Evolutionary conservation across 2,888 invertebrate genomes (phyloP).

Genomic region (Dynastes hyllus): DNA sequence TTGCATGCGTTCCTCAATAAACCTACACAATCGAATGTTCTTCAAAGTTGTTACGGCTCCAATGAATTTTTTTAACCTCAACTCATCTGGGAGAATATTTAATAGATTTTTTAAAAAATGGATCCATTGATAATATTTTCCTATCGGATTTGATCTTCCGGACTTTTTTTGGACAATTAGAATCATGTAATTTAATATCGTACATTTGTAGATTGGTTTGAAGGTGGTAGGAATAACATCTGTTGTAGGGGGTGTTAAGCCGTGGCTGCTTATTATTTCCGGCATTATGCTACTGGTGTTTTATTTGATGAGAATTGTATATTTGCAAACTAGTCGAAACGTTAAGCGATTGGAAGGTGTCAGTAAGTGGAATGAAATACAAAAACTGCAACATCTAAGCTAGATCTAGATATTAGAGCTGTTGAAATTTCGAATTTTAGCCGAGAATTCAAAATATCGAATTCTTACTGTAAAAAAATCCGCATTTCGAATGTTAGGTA

Average conservation of each 20-base stretch:
- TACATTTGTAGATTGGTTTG: constrained; percentile 51
- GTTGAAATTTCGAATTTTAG: too few relatives aligned
- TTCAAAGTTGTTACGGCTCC: constrained; percentile 77
- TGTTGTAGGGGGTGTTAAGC: constrained; percentile 70
- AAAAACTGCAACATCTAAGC: too few relatives aligned
- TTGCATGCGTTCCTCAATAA: constrained; percentile 74
- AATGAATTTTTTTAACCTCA: constrained; percentile 81
- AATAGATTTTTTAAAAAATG: constrained; percentile 85
- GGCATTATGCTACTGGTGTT: constrained; percentile 77
- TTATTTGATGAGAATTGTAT: constrained; percentile 77
- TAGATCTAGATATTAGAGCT: too few relatives aligned
- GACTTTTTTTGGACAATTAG: too few relatives aligned
- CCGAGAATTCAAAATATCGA: too few relatives aligned
- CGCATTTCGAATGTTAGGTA: too few relatives aligned
- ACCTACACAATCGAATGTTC: constrained; percentile 74
- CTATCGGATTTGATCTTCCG: too few relatives aligned
- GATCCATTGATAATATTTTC: constrained; percentile 74
- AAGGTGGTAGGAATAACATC: constrained; percentile 53
- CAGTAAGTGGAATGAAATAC: constrained; percentile 59
- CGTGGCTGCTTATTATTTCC: constrained; percentile 79
- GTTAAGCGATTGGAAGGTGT: constrained; percentile 81
- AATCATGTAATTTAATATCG: neutral
- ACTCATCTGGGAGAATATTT: constrained; percentile 78
- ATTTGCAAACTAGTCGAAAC: constrained; percentile 82
- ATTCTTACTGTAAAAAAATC: too few relatives aligned